Evolutionary conservation across 1,140 invertebrate species (phyloP).

Genomic region (Semibalanus balanoides): DNA sequence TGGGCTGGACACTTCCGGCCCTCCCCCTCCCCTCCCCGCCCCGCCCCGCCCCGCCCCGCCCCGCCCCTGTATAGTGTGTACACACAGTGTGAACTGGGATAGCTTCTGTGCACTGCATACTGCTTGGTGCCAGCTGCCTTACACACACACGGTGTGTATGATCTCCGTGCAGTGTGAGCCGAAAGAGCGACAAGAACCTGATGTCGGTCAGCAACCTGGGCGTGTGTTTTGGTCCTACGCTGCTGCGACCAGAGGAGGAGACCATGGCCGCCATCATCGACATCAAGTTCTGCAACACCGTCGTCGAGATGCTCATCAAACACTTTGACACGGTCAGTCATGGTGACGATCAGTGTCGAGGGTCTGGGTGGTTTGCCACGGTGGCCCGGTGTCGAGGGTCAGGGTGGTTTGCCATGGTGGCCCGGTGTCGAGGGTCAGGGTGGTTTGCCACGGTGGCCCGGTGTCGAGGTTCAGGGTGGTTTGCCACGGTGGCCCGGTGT

Average conservation of each 20-base stretch:
- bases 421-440: too few relatives aligned
- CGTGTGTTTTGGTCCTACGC: slow-evolving; percentile 97
- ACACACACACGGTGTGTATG: too few relatives aligned
- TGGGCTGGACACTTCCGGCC: not conserved
- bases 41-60: slow-evolving; percentile 1
- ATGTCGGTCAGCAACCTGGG: slow-evolving; percentile 95
- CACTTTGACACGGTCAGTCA: slow-evolving; percentile 62
- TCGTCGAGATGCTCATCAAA: slow-evolving; percentile 90
- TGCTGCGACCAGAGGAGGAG: slow-evolving; percentile 85
- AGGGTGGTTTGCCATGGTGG: not conserved
- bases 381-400: slow-evolving; percentile 7
- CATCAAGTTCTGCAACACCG: slow-evolving; percentile 96
- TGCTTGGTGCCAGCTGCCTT: too few relatives aligned
- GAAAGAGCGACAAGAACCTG: slow-evolving; percentile 73
- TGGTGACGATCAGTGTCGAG: too few relatives aligned
- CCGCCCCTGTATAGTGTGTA: too few relatives aligned
- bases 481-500: too few relatives aligned
- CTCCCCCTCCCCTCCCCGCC: too few relatives aligned
- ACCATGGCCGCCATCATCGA: slow-evolving; percentile 95
- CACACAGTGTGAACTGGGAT: too few relatives aligned
- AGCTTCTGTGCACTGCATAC: too few relatives aligned
- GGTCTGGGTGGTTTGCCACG: not conserved
- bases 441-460: too few relatives aligned
- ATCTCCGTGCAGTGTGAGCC: slow-evolving; percentile 78
- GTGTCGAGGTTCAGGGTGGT: too few relatives aligned